Evolutionary conservation across 2,797 vertebrate genomes (phyloP).

Genomic region (Sternotherus odoratus): DNA sequence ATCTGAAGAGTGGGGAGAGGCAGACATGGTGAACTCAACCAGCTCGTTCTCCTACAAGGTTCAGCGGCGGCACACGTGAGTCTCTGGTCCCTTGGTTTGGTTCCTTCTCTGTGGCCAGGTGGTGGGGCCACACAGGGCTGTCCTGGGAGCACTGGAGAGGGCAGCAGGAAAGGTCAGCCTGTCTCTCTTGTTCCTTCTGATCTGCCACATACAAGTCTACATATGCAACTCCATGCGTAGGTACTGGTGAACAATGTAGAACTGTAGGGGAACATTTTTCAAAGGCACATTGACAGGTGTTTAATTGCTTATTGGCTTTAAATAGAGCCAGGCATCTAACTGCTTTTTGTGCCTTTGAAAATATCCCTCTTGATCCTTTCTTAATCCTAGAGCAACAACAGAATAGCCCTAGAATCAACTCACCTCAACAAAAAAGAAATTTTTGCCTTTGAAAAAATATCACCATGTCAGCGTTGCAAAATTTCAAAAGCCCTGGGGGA

Average conservation of each 20-base stretch:
- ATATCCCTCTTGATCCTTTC: background rate
- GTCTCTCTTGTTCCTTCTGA: background rate
- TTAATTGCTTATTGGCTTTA: background rate
- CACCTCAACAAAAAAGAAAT: fast-evolving
- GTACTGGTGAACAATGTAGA: background rate
- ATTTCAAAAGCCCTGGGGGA: background rate
- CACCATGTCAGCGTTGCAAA: background rate
- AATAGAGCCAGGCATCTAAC: background rate
- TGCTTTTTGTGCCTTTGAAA: background rate
- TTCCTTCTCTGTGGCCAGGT: fast-evolving
- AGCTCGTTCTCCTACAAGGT: background rate
- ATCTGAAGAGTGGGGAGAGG: background rate
- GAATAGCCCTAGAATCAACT: background rate
- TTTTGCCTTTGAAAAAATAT: background rate
- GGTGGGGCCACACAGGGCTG: background rate
- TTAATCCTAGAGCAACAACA: background rate
- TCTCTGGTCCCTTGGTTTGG: background rate
- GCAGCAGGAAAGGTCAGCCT: background rate
- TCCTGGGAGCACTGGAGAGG: background rate
- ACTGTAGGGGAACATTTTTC: background rate
- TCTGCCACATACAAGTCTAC: background rate
- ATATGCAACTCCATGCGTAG: background rate
- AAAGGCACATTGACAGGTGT: background rate
- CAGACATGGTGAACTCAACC: background rate
- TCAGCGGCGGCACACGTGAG: fast-evolving